These are phyloP conservation scores for Leguminivora glycinivorella DNA, from an alignment of 1,140 invertebrate genomes.

Conservation along the genomic window DNA sequence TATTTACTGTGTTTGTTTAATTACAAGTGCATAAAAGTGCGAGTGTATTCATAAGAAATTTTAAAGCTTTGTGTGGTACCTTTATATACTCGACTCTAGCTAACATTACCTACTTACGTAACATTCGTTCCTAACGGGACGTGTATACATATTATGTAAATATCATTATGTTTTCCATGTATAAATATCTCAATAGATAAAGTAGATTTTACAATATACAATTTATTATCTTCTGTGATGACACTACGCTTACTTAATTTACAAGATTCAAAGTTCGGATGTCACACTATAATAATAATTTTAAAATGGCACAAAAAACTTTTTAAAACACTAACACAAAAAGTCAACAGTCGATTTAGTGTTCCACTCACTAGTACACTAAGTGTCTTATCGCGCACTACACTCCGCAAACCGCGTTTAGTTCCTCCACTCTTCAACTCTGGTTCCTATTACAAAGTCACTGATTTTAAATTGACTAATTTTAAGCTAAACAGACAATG, in stretches of 20 bases:
- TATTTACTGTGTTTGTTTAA: conserved; percentile 55
- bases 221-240: conserved; percentile 74
- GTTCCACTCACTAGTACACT: conserved; percentile 53
- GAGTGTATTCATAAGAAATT: conserved; percentile 78
- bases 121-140: conserved; percentile 78
- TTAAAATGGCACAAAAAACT: conserved; percentile 79
- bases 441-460: conserved; percentile 42
- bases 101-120: conserved; percentile 75
- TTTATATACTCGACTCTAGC: conserved; percentile 70
- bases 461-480: conserved; percentile 70
- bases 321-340: conserved; percentile 77
- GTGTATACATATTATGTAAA: conserved; percentile 78
- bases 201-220: conserved; percentile 72
- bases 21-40: conserved; percentile 71
- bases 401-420: conserved; percentile 30
- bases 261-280: conserved; percentile 77
- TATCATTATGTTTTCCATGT: conserved; percentile 74
- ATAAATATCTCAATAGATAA: conserved; percentile 77
- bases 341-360: conserved; percentile 70
- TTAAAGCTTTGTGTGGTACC: conserved; percentile 78
- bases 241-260: conserved; percentile 71
- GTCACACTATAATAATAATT: conserved; percentile 75
- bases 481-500: conserved; percentile 77
- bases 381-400: conserved; percentile 40
- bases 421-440: conserved; percentile 29